A percentile compares a stretch with the other conserved stretches of the same genome.
These are phyloP conservation scores for Fistularia tabacaria DNA, from an alignment of 2,797 vertebrate species.

Conservation along the genomic window DNA sequence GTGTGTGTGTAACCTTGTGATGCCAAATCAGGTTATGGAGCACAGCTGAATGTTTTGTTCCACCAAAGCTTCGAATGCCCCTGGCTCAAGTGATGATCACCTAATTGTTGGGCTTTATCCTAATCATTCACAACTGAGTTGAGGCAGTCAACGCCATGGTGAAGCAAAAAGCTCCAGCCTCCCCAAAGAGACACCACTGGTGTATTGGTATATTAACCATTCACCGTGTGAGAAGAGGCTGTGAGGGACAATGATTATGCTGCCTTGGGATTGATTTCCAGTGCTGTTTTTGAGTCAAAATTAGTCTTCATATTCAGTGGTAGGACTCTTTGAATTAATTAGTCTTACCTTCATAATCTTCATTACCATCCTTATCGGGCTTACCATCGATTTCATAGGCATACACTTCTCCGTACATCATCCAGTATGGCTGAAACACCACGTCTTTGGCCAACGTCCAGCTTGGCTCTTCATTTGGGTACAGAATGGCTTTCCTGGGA, in stretches of 20 bases:
- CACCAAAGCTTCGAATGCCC: slow-evolving; percentile 23
- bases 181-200: slow-evolving; percentile 3
- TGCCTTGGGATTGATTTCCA: slow-evolving; percentile 43
- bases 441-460: slow-evolving; percentile 94
- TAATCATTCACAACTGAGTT: slow-evolving; percentile 4
- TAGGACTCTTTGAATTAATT: slow-evolving; percentile 39
- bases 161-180: slow-evolving; percentile 26
- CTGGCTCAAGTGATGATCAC: slow-evolving; percentile 17
- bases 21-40: slow-evolving; percentile 11
- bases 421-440: slow-evolving; percentile 98
- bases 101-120: slow-evolving; percentile 6
- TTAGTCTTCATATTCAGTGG: slow-evolving; percentile 31
- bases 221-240: slow-evolving; percentile 12
- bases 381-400: slow-evolving; percentile 99
- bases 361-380: slow-evolving; percentile 48
- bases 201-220: slow-evolving; percentile 6
- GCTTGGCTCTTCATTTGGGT: slow-evolving; percentile 85
- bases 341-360: slow-evolving; percentile 39
- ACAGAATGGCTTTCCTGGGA: slow-evolving; percentile 93
- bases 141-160: slow-evolving; percentile 18
- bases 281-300: slow-evolving; percentile 33
- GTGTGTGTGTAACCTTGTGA: slow-evolving; percentile 14
- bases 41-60: slow-evolving; percentile 20
- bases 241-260: slow-evolving; percentile 31
- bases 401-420: slow-evolving; percentile 99